Evolutionary conservation across 2,797 vertebrate genomes (phyloP), one percentile per base, ranked within the genome.

Genomic region (Adrianichthys oophorus): DNA sequence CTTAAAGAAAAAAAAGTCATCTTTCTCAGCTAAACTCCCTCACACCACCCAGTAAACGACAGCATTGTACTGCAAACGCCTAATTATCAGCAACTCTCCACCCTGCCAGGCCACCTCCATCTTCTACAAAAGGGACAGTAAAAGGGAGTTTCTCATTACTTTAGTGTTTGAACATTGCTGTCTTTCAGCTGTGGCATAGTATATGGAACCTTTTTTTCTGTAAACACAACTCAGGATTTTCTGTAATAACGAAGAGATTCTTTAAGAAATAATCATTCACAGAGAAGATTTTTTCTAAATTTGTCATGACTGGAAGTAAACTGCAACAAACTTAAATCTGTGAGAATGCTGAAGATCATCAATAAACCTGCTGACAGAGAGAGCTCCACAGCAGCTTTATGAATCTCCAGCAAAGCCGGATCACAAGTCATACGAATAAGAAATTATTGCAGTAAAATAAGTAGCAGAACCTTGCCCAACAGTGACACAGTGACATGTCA

Each of bases 121-220:
- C 42, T 74, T 82, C 83, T 74, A 70, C 74, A 66, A 84, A 53
- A 78, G 60, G 73, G 79, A 89, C 77, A 61, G 82, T 77, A 70
- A 24, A 89, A 92, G 91, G 92, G 92, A 92, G 93, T 92, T 92
- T 91, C 92, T 90, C 62, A 87, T 91, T 90, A 91, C 87, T 84
- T 91, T 87, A 91, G 80, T 84, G 83, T 83, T 82, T 73, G 62
- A 54, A 42, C 15, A 17, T 6, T 23, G 17, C 23, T 58, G 12
- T 49, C 21, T 19, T 56, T 47, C 6, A 1, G 41, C 15, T 19
- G 71, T 26, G 15, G 46, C n/a, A 14, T 2, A 53, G 7, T 24
- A 32, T 1, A 54, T 18, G 1, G 58, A 64, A 65, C 32, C 29
- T 52, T 58, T 13, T 51, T 37, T 64, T 13, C 19, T 48, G n/a